Evolutionary conservation across 2,888 invertebrate species (phyloP).

Genomic region (Eupithecia pulchellata): DNA sequence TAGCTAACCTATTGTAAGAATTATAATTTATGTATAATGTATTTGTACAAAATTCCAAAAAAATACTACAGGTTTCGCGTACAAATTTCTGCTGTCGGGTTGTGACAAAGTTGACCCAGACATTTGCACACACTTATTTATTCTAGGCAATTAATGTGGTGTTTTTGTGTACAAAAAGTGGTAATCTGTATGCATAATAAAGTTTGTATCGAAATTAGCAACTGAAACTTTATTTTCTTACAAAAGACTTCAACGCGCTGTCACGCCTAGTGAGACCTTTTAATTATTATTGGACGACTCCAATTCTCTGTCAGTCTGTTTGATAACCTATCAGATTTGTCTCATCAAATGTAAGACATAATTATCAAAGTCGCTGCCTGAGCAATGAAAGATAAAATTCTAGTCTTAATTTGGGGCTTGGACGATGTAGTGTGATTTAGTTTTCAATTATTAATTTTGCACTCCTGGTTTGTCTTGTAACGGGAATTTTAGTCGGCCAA

Average conservation of each 20-base stretch:
- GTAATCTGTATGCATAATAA: not conserved
- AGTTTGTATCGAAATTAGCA: not conserved
- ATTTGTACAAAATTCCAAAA: not conserved
- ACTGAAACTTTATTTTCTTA: constrained; percentile 11
- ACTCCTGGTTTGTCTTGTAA: not conserved
- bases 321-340: too few relatives aligned
- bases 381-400: not conserved
- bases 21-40: not conserved
- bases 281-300: not conserved
- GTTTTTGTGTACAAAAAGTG: not conserved
- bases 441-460: not conserved
- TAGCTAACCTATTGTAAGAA: constrained; percentile 2
- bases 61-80: not conserved
- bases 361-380: not conserved
- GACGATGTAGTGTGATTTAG: too few relatives aligned
- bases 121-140: not conserved
- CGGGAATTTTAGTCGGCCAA: not conserved
- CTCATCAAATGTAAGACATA: not conserved
- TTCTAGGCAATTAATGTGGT: not conserved
- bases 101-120: not conserved
- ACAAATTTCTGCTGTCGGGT: not conserved
- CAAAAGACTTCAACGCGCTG: constrained; percentile 31
- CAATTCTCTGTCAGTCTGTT: too few relatives aligned
- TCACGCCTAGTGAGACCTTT: not conserved
- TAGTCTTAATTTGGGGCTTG: too few relatives aligned